Evolutionary conservation across 2,888 invertebrate species (phyloP), one percentile per base, ranked within the genome.

Genomic region (Lasioglossum malachurum): DNA sequence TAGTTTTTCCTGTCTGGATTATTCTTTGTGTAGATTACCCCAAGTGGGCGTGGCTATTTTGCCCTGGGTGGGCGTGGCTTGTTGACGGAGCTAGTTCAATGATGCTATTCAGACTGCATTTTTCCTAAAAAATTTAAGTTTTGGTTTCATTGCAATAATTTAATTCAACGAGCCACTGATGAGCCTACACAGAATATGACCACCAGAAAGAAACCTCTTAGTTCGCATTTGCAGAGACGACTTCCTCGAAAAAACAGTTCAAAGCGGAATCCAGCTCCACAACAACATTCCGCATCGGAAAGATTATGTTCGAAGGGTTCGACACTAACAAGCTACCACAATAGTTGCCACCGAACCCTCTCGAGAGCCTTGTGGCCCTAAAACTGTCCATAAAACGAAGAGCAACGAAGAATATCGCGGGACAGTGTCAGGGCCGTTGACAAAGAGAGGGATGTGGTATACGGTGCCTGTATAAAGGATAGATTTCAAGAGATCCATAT

Each of bases 401-500:
- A 53, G 5, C 78, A 53, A 67, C 49, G 73, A 44, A 49, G 44
- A 72, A 71, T n/a, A 27, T 41, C 49, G 12, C 44, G 27, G 12
- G 31, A 49, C 49, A 60, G 60, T 53, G 53, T 53, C 53, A 10
- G 53, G 3, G n/a, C n/a, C 53, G 53, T 53, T 53, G 53, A 53
- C 53, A 53, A 53, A 53, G 53, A 53, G n/a, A n/a, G 53, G 53
- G 53, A n/a, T n/a, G 23, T n/a, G 23, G 53, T 53, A 53, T 53
- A 53, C 53, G 53, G 53, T 53, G 53, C 23, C n/a, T n/a, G 53
- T 53, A 53, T 53, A 64, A 27, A 14, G 76, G 44, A 82, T 74
- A 69, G 77, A 84, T 84, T 77, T 74, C 53, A 35, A 49, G 41
- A 72, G 75, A 71, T 72, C 79, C 79, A 85, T 85, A 84, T 85